Percentiles rank a stretch among this genome's conserved stretches.
Conservation (phyloP, 2,113 vertebrate species). For the Embiotoca jacksoni region DNA sequence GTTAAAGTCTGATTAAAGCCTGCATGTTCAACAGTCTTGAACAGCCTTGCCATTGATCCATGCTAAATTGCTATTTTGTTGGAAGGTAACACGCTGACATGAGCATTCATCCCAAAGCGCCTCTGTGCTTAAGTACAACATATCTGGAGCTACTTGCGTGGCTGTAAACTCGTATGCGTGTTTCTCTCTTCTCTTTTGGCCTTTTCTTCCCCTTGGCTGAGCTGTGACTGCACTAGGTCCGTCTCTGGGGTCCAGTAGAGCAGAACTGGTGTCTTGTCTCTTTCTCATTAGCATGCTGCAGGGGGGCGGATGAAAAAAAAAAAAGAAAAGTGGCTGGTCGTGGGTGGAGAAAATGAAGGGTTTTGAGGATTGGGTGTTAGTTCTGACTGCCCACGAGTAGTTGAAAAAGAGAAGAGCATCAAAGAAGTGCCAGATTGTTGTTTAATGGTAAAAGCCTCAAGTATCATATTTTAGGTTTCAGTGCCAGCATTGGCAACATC, state of each 20-base stretch:
- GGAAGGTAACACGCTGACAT: background rate
- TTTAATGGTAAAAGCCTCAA: too few species aligned
- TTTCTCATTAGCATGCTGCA: slow-evolving; percentile 37
- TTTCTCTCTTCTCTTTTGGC: background rate
- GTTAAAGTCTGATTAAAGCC: too few species aligned
- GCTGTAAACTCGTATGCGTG: background rate
- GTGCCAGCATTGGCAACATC: background rate
- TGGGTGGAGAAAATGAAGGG: background rate
- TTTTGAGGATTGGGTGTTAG: slow-evolving; percentile 9
- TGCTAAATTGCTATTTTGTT: background rate
- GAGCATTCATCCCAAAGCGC: too few species aligned
- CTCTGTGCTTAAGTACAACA: background rate
- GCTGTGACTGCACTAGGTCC: background rate
- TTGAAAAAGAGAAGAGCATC: background rate
- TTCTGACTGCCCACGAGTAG: background rate
- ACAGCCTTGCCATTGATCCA: background rate
- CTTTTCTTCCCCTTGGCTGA: slow-evolving; percentile 12
- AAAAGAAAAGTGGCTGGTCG: background rate
- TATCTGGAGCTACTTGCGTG: background rate
- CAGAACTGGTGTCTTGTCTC: slow-evolving; percentile 31
- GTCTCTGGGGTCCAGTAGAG: slow-evolving; percentile 29
- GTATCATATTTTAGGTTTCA: background rate
- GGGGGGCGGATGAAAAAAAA: background rate
- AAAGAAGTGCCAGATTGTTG: too few species aligned
- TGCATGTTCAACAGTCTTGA: background rate